Conservation (phyloP, 1,140 invertebrate species). For the Venturia canescens region DNA sequence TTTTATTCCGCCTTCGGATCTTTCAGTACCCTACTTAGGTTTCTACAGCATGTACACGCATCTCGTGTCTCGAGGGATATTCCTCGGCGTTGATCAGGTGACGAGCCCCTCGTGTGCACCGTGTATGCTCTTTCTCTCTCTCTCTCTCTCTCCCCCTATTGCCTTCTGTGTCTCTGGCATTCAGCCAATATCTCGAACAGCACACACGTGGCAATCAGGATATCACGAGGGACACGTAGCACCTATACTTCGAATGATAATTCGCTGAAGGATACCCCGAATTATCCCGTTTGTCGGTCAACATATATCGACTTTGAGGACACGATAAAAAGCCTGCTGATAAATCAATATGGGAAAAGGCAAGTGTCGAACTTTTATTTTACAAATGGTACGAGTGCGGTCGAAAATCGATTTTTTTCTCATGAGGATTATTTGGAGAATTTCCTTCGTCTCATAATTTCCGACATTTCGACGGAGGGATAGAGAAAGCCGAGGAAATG, state of each 20-base stretch:
- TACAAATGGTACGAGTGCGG: too few relatives aligned
- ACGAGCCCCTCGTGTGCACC: not conserved
- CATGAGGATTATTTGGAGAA: too few relatives aligned
- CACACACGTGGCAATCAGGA: constrained; percentile 2
- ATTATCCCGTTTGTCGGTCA: not conserved
- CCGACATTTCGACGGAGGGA: too few relatives aligned
- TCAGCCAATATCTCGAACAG: not conserved
- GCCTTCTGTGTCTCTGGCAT: not conserved
- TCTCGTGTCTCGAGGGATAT: not conserved
- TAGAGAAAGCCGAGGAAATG: too few relatives aligned
- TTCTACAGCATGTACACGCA: not conserved
- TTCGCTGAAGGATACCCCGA: not conserved
- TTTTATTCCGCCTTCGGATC: too few relatives aligned
- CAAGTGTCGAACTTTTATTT: too few relatives aligned
- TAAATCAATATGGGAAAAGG: too few relatives aligned
- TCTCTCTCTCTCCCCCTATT: not conserved
- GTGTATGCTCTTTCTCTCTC: too few relatives aligned
- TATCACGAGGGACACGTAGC: not conserved
- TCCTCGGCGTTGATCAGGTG: not conserved
- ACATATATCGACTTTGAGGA: not conserved
- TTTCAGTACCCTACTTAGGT: too few relatives aligned
- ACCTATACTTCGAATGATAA: not conserved
- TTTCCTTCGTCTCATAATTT: too few relatives aligned
- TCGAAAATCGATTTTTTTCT: too few relatives aligned
- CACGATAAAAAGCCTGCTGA: too few relatives aligned